Evolutionary conservation across 2,888 invertebrate genomes (phyloP), one percentile per base, ranked within the genome.

Genomic region (Melanargia galathea): DNA sequence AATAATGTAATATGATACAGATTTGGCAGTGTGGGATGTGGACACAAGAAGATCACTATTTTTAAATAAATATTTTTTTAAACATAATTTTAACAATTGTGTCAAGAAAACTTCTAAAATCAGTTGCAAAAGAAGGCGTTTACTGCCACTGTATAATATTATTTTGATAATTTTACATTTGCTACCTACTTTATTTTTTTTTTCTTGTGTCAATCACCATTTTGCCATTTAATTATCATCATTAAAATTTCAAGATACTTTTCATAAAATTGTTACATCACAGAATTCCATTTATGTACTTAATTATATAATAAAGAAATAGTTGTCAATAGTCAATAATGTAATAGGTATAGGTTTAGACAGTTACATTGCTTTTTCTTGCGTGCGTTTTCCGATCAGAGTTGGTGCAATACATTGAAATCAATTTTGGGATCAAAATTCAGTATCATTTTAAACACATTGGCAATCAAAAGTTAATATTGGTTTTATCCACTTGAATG

Each of bases 351-450:
- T 80, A 82, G 76, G 76, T 66, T 70, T 77, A 70, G 72, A 75
- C 70, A 68, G 72, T 76, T 75, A 70, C 70, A 73, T 79, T 77
- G 72, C 72, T 76, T 67, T 68, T 70, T 48, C 35, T 51, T 51
- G 24, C 18, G 72, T 70, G 73, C 77, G 67, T 68, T 70, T 55
- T 60, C 49, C 46, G 22, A 60, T 66, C 45, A 64, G 60, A 63
- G 62, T 64, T 60, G 60, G 57, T 59, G 48, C 66, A 65, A 67
- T 59, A 60, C 58, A 45, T 63, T 60, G 35, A 60, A 59, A 51
- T 68, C 60, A 55, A 72, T 80, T 85, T 89, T 89, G 89, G 87
- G 89, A 89, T 89, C 90, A 86, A 86, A 86, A 85, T 75, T 78
- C n/a, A n/a, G 70, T 71, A 66, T 66, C 13, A 58, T 73, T 65